Percentiles rank a stretch among this genome's conserved stretches.
These are phyloP conservation scores for Epizoanthus rinbou DNA, from an alignment of 92 coral and sea anemone species.

Conservation along the genomic window DNA sequence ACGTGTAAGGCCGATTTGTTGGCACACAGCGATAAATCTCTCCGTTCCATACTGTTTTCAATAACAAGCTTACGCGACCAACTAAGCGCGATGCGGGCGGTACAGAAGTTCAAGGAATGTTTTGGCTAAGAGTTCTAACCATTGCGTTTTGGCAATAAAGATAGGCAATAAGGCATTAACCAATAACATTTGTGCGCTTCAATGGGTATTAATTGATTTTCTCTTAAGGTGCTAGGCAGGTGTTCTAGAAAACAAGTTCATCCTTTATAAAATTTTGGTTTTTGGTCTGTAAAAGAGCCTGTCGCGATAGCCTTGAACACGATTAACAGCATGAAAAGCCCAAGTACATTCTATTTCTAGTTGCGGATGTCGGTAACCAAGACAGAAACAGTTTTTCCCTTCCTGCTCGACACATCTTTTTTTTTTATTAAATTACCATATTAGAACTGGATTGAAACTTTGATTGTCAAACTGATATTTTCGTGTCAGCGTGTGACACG, in stretches of 20 bases:
- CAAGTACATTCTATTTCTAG: neutral
- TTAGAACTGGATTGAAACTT: neutral
- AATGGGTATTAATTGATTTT: conserved; percentile 31
- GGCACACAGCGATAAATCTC: neutral
- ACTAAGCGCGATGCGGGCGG: conserved; percentile 34
- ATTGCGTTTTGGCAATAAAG: conserved; percentile 24
- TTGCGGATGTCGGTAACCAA: neutral
- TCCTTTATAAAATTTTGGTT: conserved; percentile 20
- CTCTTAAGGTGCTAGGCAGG: conserved; percentile 39
- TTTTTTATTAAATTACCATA: conserved; percentile 10
- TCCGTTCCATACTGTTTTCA: neutral
- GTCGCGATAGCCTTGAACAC: neutral
- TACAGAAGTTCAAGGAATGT: conserved; percentile 4
- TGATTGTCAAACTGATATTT: conserved; percentile 30
- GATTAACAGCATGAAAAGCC: neutral
- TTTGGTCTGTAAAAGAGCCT: conserved; percentile 17
- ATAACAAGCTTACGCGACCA: neutral
- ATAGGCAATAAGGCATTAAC: neutral
- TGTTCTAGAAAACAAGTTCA: conserved; percentile 23
- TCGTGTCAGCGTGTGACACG: conserved; percentile 32
- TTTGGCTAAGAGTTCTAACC: conserved; percentile 35
- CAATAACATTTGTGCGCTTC: conserved; percentile 23
- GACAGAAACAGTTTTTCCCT: neutral
- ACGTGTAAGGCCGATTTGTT: neutral
- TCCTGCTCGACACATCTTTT: neutral